These are phyloP conservation scores for Mayetiola destructor DNA, from an alignment of 2,888 invertebrate species.

Conservation along the genomic window DNA sequence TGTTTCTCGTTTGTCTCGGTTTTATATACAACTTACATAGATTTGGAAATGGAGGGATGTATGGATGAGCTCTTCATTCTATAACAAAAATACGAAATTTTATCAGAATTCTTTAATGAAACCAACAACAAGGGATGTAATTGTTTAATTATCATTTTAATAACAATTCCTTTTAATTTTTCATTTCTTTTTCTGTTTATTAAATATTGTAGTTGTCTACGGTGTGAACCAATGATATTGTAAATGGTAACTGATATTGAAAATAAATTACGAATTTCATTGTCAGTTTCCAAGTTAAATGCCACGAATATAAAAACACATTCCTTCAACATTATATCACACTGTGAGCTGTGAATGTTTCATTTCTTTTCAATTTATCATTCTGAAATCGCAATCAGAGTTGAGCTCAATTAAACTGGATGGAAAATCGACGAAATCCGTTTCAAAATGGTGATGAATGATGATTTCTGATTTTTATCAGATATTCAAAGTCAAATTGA, in stretches of 20 bases:
- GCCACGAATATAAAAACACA: not conserved
- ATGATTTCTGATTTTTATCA: not conserved
- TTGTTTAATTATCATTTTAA: not conserved
- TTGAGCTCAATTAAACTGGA: too few species aligned
- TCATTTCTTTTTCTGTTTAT: not conserved
- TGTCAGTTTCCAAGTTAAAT: not conserved
- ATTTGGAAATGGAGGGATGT: slow-evolving; percentile 18
- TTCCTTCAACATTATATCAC: too few species aligned
- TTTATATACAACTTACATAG: slow-evolving; percentile 18
- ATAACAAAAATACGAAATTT: slow-evolving; percentile 17
- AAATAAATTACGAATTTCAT: not conserved
- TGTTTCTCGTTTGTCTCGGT: not conserved
- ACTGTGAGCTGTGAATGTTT: too few species aligned
- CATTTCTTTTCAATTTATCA: too few species aligned
- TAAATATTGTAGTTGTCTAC: not conserved
- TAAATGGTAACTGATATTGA: too few species aligned
- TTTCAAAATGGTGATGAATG: too few species aligned
- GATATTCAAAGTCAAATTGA: not conserved
- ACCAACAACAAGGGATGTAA: not conserved
- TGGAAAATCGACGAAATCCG: too few species aligned
- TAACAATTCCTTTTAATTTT: not conserved
- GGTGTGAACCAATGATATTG: too few species aligned
- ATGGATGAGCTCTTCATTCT: slow-evolving; percentile 19
- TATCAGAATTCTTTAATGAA: not conserved
- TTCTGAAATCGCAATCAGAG: too few species aligned